phyloP scores from a whole-genome alignment of 2,113 vertebrate genomes.

The Tragelaphus imberbis region DNA sequence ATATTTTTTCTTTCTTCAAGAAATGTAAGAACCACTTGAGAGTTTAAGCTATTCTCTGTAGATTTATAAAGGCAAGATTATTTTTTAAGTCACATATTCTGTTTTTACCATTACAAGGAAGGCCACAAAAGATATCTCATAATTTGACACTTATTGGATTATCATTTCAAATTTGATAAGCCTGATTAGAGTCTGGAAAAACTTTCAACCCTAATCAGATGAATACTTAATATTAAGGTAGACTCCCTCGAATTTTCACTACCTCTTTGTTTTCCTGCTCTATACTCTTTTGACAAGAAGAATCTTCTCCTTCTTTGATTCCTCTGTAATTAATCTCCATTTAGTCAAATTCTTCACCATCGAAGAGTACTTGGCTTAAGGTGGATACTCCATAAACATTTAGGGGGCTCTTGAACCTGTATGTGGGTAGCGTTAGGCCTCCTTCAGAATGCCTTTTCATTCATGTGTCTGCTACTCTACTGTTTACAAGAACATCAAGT shows the following conservation, averaged over 20 bases:
- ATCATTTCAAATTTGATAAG: background rate
- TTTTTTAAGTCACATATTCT: background rate
- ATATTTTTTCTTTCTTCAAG: slow-evolving; percentile 22
- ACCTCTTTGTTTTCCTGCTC: background rate
- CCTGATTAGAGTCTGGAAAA: background rate
- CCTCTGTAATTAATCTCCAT: background rate
- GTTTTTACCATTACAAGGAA: slow-evolving; percentile 16
- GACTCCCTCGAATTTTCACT: background rate
- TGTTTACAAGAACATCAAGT: background rate
- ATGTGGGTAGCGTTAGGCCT: background rate
- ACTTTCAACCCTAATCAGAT: background rate
- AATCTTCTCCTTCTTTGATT: background rate
- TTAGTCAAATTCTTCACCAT: background rate
- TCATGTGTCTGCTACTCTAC: background rate
- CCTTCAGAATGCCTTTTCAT: background rate
- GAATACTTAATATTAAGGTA: background rate
- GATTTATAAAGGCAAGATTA: slow-evolving; percentile 27
- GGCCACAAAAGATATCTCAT: background rate
- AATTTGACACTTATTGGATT: background rate
- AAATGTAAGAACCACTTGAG: background rate
- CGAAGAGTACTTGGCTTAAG: background rate
- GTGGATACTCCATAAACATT: background rate
- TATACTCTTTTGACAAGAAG: background rate
- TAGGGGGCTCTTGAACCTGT: background rate
- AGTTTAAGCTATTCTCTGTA: background rate